phyloP scores from a whole-genome alignment of 2,888 invertebrate genomes.

The Heliconius ismenius region DNA sequence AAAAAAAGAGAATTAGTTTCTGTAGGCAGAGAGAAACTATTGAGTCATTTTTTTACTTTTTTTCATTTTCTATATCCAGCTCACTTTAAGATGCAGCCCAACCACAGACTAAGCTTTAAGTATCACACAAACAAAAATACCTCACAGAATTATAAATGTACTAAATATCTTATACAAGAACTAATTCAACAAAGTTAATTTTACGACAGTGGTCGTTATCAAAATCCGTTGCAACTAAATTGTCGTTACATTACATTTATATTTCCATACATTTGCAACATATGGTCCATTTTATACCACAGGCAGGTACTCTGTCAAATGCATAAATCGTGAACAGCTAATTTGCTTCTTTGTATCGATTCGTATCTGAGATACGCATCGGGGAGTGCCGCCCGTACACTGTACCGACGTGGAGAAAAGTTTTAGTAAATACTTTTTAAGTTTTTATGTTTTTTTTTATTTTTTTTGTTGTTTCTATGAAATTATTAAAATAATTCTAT shows the following conservation, averaged over 20 bases:
- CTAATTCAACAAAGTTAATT: neutral
- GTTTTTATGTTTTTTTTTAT: too few species aligned
- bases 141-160: neutral
- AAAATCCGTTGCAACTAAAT: neutral
- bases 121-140: neutral
- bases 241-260: constrained; percentile 13
- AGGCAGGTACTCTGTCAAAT: constrained; percentile 37
- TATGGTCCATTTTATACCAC: constrained; percentile 26
- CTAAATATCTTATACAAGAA: neutral
- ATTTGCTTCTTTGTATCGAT: constrained; percentile 39
- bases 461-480: too few species aligned
- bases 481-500: too few species aligned
- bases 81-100: too few species aligned
- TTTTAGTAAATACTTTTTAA: too few species aligned
- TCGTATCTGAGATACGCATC: constrained; percentile 52
- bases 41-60: too few species aligned
- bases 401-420: constrained; percentile 31
- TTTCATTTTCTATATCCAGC: too few species aligned
- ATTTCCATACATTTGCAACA: neutral
- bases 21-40: too few species aligned
- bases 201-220: constrained; percentile 1
- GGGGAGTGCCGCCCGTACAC: constrained; percentile 43
- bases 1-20: too few species aligned
- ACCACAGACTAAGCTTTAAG: too few species aligned
- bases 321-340: constrained; percentile 42